Percentiles rank a stretch among this genome's conserved stretches.
Conservation (phyloP, 1,140 invertebrate genomes). For the Rhopalosiphum padi region DNA sequence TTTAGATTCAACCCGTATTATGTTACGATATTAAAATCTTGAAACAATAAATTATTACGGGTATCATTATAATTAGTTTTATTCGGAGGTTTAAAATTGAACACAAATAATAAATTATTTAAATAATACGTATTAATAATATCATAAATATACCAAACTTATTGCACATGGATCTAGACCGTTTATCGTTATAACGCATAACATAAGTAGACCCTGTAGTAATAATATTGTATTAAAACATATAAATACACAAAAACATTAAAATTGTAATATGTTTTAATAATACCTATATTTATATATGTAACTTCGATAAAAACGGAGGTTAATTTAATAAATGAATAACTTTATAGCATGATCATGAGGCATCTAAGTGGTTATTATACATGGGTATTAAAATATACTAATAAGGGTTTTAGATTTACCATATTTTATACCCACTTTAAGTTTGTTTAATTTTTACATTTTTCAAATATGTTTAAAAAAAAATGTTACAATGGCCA, state of each 20-base stretch:
- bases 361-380: no score
- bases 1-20: not conserved
- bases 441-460: no score
- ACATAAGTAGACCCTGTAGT: not conserved
- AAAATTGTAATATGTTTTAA: not conserved
- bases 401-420: no score
- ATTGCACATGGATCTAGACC: not conserved
- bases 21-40: not conserved
- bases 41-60: not conserved
- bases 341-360: no score
- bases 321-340: no score
- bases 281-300: not conserved
- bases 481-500: no score
- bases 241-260: not conserved
- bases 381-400: no score
- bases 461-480: no score
- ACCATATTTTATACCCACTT: no score
- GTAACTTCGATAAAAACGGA: no score
- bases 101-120: conserved; percentile 11
- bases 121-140: not conserved
- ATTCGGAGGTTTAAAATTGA: not conserved
- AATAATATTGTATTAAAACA: not conserved
- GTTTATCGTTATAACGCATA: not conserved
- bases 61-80: not conserved
- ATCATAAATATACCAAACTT: not conserved